Evolutionary conservation across 2,113 vertebrate species (phyloP), one percentile per base, ranked within the genome.

Genomic region (Baryphthengus martii): DNA sequence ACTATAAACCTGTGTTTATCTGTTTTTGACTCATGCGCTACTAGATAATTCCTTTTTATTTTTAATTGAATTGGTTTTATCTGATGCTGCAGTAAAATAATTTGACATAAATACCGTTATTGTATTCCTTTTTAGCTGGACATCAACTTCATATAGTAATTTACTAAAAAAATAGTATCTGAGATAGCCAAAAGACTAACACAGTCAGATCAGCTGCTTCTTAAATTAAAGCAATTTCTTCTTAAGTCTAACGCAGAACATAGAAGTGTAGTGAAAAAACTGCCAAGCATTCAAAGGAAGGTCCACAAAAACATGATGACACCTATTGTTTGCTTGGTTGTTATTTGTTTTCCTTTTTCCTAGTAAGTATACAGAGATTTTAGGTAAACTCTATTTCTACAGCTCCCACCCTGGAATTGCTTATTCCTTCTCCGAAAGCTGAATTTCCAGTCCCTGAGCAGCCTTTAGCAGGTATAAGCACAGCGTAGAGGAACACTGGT

Each of bases 61-160:
- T 89, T 85, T 81, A 94, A 94, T 91, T 68, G 20, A 63, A 88
- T 72, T 89, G 33, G 4, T 75, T 84, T 85, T 85, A 84, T 96
- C 56, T 87, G 50, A 56, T 63, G 7, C 6, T 82, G 26, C n/a
- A 91, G 76, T 82, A 75, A 82, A 75, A 55, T 71, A 71, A 82
- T 90, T 85, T 89, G 66, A 20, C 75, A 72, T 68, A 95, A 78
- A 85, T 75, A 62, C n/a, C 44, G 56, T 68, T 91, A 91, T 44
- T 68, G 58, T 71, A 47, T 91, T 89, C 28, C 52, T 75, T 72
- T 92, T 63, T 72, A 76, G 24, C 12, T 72, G 31, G 26, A 11
- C 70, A 82, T 75, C 37, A 52, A 61, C 66, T 75, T 47, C 53
- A 44, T 58, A 44, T 15, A 65, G 26, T 44, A 89, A 65, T 85